Percentiles rank a stretch among this genome's conserved stretches.
Evolutionary conservation across 2,888 invertebrate genomes (phyloP).

Genomic region (Bombyx huttoni): DNA sequence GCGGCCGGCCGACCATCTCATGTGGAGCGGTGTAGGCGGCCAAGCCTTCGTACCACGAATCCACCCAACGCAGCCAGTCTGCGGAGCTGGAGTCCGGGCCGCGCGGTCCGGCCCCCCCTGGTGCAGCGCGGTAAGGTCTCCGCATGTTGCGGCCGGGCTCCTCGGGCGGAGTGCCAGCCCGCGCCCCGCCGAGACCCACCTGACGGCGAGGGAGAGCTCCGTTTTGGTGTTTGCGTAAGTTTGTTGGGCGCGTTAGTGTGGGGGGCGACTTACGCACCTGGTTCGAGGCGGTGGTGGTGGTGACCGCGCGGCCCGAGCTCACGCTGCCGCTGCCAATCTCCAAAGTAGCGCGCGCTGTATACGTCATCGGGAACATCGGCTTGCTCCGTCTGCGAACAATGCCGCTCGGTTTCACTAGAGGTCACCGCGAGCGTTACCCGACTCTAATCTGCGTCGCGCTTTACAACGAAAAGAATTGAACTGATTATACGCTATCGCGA

Average conservation of each 20-base stretch:
- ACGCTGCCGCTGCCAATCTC: constrained; percentile 67
- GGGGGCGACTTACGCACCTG: constrained; percentile 52
- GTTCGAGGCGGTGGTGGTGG: constrained; percentile 66
- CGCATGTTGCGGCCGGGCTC: constrained; percentile 2
- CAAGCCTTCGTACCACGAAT: constrained; percentile 30
- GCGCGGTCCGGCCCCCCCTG: constrained; percentile 17
- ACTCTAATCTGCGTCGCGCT: neutral
- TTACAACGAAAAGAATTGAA: neutral
- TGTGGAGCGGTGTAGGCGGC: constrained; percentile 11
- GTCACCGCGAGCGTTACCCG: neutral
- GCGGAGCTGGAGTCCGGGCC: constrained; percentile 14
- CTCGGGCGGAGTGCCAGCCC: constrained; percentile 4
- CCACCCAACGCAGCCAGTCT: constrained; percentile 8
- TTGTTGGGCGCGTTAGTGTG: constrained; percentile 7
- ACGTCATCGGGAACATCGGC: constrained; percentile 62
- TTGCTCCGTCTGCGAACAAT: constrained; percentile 55
- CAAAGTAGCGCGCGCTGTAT: constrained; percentile 66
- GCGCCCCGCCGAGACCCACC: constrained; percentile 11
- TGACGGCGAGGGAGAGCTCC: constrained; percentile 12
- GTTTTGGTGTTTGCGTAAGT: constrained; percentile 5
- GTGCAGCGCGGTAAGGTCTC: neutral
- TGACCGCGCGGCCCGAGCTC: constrained; percentile 66
- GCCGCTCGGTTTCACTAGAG: constrained; percentile 5
- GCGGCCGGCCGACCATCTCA: neutral
- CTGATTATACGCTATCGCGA: neutral